phyloP scores from a whole-genome alignment of 1,140 invertebrate species.

The Zaprionus taronus region DNA sequence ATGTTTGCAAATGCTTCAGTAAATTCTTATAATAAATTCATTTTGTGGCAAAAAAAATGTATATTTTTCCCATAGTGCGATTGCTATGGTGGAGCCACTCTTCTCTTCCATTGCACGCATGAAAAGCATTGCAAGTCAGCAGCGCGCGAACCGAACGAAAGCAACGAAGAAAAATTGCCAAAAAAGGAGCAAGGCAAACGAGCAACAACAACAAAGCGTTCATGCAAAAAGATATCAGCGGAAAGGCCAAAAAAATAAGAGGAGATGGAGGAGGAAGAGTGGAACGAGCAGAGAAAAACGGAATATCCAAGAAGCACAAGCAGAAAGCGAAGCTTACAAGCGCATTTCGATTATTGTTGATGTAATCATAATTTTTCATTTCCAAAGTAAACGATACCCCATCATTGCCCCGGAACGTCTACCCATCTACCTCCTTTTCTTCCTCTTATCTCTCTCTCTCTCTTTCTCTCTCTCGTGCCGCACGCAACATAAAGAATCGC shows the following conservation, averaged over 20 bases:
- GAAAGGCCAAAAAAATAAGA: constrained; percentile 36
- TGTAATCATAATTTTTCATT: constrained; percentile 83
- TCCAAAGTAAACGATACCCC: constrained; percentile 78
- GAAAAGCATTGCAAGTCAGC: constrained; percentile 78
- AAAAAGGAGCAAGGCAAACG: constrained; percentile 56
- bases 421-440: not conserved
- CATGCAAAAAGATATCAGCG: constrained; percentile 57
- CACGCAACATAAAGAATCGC: constrained; percentile 66
- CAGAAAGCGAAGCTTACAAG: constrained; percentile 69
- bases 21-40: not conserved
- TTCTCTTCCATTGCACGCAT: constrained; percentile 61
- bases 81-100: not conserved
- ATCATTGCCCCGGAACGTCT: constrained; percentile 21
- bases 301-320: constrained; percentile 20
- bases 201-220: constrained; percentile 28
- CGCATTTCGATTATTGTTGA: constrained; percentile 83
- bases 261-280: not conserved
- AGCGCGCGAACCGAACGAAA: constrained; percentile 50
- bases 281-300: not conserved
- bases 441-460: not conserved
- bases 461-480: not conserved
- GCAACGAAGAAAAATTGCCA: constrained; percentile 76
- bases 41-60: not conserved
- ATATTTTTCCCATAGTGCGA: constrained; percentile 1
- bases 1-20: not conserved